A percentile compares a stretch with the other conserved stretches of the same genome.
Conservation (phyloP, 1,140 invertebrate species). For the Drosophila funebris region DNA sequence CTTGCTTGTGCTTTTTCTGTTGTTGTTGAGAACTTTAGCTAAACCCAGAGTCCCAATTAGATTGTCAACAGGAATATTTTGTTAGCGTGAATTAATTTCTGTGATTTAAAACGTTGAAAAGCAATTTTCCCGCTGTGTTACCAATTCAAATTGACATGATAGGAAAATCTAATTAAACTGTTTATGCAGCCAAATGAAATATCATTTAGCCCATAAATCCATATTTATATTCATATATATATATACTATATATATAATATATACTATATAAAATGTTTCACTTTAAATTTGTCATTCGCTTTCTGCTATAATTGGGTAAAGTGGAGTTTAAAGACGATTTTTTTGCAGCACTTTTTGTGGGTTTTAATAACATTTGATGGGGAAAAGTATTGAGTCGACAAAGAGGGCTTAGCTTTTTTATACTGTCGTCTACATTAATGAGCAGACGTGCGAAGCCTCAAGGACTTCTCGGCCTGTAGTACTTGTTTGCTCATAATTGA, state of each 20-base stretch:
- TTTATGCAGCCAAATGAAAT: slow-evolving; percentile 5
- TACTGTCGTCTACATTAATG: slow-evolving; percentile 38
- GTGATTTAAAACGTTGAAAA: slow-evolving; percentile 54
- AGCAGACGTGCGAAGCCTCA: slow-evolving; percentile 27
- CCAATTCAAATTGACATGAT: slow-evolving; percentile 38
- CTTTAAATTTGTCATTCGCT: not conserved
- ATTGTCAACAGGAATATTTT: slow-evolving; percentile 65
- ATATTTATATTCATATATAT: not conserved
- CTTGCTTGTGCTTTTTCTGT: not conserved
- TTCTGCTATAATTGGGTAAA: not conserved
- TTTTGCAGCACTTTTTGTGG: not conserved
- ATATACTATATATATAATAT: not conserved
- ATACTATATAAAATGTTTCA: not conserved
- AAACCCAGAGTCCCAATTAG: slow-evolving; percentile 52
- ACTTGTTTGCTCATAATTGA: slow-evolving; percentile 37
- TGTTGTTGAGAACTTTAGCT: slow-evolving; percentile 13
- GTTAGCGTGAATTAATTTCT: slow-evolving; percentile 58
- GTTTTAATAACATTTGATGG: slow-evolving; percentile 33
- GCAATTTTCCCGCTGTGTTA: slow-evolving; percentile 36
- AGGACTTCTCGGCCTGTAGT: slow-evolving; percentile 29
- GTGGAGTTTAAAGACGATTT: not conserved
- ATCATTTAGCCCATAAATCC: slow-evolving; percentile 4
- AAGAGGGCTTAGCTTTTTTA: not conserved
- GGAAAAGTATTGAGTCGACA: slow-evolving; percentile 5
- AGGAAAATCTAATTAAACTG: slow-evolving; percentile 25